phyloP scores from a whole-genome alignment of 23 tunicate genomes.

The Oikopleura albicans region DNA sequence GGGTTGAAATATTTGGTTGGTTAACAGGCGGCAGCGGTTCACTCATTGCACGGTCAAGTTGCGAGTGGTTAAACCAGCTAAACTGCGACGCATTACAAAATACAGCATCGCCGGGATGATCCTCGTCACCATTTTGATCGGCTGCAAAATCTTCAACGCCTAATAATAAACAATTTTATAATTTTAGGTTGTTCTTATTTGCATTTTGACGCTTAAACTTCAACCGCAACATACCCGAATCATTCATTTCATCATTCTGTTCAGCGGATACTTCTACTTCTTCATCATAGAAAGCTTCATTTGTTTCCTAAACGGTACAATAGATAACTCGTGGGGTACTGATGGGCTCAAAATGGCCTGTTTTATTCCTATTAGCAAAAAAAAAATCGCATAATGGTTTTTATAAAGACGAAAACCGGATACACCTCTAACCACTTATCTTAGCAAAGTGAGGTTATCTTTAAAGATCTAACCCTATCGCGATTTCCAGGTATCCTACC shows the following conservation, averaged over 20 bases:
- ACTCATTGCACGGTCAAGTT: not conserved
- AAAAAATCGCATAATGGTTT: no score
- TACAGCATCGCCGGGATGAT: not conserved
- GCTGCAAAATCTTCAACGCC: no score
- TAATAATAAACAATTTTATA: no score
- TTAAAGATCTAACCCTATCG: no score
- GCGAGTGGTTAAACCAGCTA: not conserved
- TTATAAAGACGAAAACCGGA: no score
- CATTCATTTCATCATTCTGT: not conserved
- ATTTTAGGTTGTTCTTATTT: no score
- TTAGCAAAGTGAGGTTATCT: no score
- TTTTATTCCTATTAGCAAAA: no score
- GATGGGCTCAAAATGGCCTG: no score
- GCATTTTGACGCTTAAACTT: no score
- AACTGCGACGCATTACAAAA: not conserved
- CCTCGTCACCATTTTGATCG: no score
- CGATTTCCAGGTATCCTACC: no score
- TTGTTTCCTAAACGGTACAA: not conserved
- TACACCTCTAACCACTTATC: not conserved
- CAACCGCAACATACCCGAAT: not conserved
- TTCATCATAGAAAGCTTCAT: not conserved
- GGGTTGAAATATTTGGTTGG: not conserved
- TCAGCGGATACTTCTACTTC: not conserved
- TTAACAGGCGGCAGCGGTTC: constrained; percentile 9
- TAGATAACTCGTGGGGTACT: not conserved